Percentiles rank a stretch among this genome's conserved stretches.
These are phyloP conservation scores for Sciurus niger DNA, from an alignment of 2,113 vertebrate genomes.

Conservation along the genomic window DNA sequence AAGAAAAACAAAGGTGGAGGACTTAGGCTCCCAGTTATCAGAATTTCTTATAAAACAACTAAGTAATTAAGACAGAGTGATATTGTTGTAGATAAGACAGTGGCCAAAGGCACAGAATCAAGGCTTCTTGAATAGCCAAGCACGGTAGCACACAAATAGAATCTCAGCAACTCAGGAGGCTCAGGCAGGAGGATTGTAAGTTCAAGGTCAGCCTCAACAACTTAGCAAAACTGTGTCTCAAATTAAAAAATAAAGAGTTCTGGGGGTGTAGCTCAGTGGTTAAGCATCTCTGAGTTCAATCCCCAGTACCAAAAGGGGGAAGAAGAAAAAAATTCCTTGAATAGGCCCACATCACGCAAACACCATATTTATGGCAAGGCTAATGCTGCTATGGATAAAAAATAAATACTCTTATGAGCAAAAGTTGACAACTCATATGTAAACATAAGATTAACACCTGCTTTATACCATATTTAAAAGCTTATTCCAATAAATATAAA, in stretches of 20 bases:
- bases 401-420: neutral
- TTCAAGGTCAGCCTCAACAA: too few relatives aligned
- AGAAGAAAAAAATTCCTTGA: neutral
- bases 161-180: too few relatives aligned
- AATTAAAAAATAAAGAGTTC: too few relatives aligned
- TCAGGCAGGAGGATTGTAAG: too few relatives aligned
- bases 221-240: too few relatives aligned
- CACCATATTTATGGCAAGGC: neutral
- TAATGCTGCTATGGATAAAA: neutral
- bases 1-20: neutral
- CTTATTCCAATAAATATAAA: neutral
- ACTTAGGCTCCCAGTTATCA: neutral
- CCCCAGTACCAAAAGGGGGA: too few relatives aligned
- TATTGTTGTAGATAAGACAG: slow-evolving; percentile 2
- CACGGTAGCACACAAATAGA: too few relatives aligned
- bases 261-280: too few relatives aligned
- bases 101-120: neutral
- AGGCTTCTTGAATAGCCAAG: neutral
- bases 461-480: neutral
- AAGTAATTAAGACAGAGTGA: slow-evolving; percentile 5
- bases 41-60: slow-evolving; percentile 10
- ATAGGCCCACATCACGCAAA: neutral
- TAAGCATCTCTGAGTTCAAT: too few relatives aligned
- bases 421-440: neutral
- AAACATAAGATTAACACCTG: neutral